phyloP scores from a whole-genome alignment of 2,888 invertebrate genomes.

The Lasius platythorax region DNA sequence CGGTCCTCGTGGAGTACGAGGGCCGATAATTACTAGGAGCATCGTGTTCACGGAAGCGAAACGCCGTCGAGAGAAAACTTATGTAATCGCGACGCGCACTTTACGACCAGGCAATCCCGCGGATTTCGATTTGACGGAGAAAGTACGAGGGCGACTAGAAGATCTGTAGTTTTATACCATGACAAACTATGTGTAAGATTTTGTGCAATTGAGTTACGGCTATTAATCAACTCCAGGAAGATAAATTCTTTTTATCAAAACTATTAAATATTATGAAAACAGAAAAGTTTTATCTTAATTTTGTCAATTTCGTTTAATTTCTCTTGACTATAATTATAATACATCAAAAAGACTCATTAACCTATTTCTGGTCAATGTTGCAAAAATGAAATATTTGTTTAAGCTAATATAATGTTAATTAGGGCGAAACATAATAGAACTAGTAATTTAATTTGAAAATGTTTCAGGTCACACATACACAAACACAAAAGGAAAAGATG shows the following conservation, averaged over 20 bases:
- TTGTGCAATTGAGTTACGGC: conserved; percentile 7
- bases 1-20: conserved; percentile 44
- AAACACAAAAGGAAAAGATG: not conserved
- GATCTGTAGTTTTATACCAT: not conserved
- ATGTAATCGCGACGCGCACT: conserved; percentile 58
- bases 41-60: conserved; percentile 52
- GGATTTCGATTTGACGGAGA: conserved; percentile 46
- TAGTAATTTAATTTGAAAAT: conserved; percentile 28
- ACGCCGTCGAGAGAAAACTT: conserved; percentile 55
- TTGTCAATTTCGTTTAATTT: not conserved
- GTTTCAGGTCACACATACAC: not conserved
- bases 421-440: not conserved
- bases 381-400: not conserved
- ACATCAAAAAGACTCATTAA: not conserved
- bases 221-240: conserved; percentile 22
- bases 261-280: conserved; percentile 9
- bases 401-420: not conserved
- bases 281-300: not conserved
- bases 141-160: conserved; percentile 30
- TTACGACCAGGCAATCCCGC: conserved; percentile 30
- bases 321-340: not conserved
- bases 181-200: conserved; percentile 12
- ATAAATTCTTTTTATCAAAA: not conserved
- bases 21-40: conserved; percentile 46
- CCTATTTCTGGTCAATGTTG: not conserved